phyloP scores from a whole-genome alignment of 2,113 vertebrate genomes.

The Lanius collurio region DNA sequence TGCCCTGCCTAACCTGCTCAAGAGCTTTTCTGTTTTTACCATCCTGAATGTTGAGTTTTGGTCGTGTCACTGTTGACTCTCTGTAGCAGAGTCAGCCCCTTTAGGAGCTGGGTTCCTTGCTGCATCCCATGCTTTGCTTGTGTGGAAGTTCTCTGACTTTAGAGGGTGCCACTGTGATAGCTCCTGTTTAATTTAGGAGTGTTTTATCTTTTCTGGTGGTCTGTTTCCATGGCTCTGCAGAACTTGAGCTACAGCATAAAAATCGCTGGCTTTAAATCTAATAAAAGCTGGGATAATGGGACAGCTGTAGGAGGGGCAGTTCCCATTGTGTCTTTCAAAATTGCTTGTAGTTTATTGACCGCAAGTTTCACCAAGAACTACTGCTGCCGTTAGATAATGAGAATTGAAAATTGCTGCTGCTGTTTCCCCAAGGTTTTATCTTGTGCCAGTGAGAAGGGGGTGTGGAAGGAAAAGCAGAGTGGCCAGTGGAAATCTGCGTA shows the following conservation, averaged over 20 bases:
- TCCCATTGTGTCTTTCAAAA: slow-evolving; percentile 62
- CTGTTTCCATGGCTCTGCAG: slow-evolving; percentile 58
- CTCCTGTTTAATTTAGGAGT: slow-evolving; percentile 37
- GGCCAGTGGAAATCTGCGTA: neutral
- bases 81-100: neutral
- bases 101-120: neutral
- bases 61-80: fast-evolving
- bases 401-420: slow-evolving; percentile 63
- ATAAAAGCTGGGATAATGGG: slow-evolving; percentile 70
- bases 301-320: slow-evolving; percentile 62
- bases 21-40: neutral
- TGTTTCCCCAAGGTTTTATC: slow-evolving; percentile 52
- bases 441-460: neutral
- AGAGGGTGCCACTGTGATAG: neutral
- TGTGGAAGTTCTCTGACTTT: neutral
- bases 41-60: neutral
- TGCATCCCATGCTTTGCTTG: neutral
- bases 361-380: slow-evolving; percentile 61
- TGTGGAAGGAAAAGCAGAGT: neutral
- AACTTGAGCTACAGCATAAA: slow-evolving; percentile 51
- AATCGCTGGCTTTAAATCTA: slow-evolving; percentile 59
- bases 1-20: neutral
- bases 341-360: slow-evolving; percentile 67
- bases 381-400: slow-evolving; percentile 61
- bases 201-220: slow-evolving; percentile 57